Conservation (phyloP, 2,797 vertebrate genomes). For the Betta splendens region DNA sequence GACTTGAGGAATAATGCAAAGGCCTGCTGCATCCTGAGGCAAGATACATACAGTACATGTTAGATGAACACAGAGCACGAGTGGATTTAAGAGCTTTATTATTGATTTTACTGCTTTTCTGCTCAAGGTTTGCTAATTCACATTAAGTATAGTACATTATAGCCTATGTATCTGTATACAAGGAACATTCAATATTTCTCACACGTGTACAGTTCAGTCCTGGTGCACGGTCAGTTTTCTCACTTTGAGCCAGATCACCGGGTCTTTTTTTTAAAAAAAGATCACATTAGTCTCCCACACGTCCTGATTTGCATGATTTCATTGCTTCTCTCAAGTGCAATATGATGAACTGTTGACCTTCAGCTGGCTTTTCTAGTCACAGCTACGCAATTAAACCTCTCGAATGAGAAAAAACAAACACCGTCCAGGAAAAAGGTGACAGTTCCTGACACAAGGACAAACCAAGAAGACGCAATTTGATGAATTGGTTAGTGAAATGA, state of each 20-base stretch:
- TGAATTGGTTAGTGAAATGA: conserved; percentile 7
- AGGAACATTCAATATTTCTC: conserved; percentile 71
- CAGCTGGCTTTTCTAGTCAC: conserved; percentile 30
- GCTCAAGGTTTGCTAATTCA: conserved; percentile 74
- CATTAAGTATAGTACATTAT: conserved; percentile 77
- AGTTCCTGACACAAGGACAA: conserved; percentile 15
- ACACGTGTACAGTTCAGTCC: conserved; percentile 63
- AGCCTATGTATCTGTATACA: conserved; percentile 76
- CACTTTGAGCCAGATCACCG: conserved; percentile 41
- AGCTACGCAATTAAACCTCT: conserved; percentile 11
- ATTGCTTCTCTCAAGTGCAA: conserved; percentile 51
- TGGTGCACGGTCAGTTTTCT: conserved; percentile 34
- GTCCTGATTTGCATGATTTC: conserved; percentile 24
- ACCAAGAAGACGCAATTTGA: conserved; percentile 8
- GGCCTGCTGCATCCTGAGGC: conserved; percentile 21
- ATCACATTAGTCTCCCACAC: neutral
- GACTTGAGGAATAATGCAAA: conserved; percentile 49
- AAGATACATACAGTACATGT: conserved; percentile 16
- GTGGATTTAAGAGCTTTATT: conserved; percentile 71
- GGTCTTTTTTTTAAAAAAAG: conserved; percentile 8
- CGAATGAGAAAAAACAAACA: conserved; percentile 41
- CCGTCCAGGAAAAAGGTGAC: conserved; percentile 31
- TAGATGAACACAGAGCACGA: conserved; percentile 36
- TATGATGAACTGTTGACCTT: conserved; percentile 41
- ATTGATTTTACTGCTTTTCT: conserved; percentile 71